Base-by-base conservation (phyloP, 2,797 vertebrate species). In the Odontamblyopus rebecca region DNA sequence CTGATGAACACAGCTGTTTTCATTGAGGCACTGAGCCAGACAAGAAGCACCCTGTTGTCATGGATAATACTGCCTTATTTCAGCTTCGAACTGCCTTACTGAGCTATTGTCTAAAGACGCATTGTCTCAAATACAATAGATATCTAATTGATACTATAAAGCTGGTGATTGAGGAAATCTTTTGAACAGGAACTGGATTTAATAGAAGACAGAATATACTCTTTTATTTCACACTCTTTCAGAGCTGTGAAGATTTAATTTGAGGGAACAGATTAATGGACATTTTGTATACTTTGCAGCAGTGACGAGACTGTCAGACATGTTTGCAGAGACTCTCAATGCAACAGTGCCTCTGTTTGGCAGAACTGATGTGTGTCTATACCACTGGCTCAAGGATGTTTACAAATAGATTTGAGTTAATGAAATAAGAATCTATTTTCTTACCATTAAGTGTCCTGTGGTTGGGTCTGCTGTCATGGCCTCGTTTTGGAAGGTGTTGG, bases 401-500 rank as follows among this genome's bases (percentile, higher is more conserved):
- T 29, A 27, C 5, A 4, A 12, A 12, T 0, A 6, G 29, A 29
- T 12, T 30, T 2, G 23, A 35, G 19, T 11, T 41, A 54, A 63
- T 18, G 23, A 18, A 18, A 13, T 35, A 4, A 32, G 32, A 63
- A 19, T 5, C 0, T 30, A 48, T 61, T 38, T 11, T 16, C 27
- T 54, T n/a, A 30, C 97, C 95, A 94, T 15, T 44, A 94, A 66
- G 72, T 88, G 92, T 15, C 91, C 93, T 0, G 89, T 87, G 77
- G 82, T 64, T 0, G 93, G 88, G 30, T 98, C 96, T 18, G 92
- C 83, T 29, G 78, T 91, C 84, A 93, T 91, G 70, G 94, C 86
- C 91, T 99, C 98, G 26, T 99, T 99, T 89, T 98, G 96, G 77
- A 94, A 89, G 0, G 97, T 99, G 88, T 99, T 99, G 86, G 95